Conservation (phyloP, 2,113 vertebrate species). For the Mellivora capensis region DNA sequence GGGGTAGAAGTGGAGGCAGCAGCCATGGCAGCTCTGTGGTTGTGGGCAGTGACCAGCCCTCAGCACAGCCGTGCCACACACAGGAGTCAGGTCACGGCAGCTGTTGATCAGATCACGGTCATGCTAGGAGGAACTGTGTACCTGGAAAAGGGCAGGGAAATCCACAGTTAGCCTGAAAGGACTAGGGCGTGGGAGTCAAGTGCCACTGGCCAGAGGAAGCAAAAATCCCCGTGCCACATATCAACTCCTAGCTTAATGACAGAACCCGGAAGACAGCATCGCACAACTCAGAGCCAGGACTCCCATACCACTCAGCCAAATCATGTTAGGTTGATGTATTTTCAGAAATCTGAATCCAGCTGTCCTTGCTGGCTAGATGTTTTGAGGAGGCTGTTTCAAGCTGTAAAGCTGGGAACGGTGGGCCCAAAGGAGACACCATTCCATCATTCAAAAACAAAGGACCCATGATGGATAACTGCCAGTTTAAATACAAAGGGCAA, state of each 20-base stretch:
- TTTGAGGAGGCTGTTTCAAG: background rate
- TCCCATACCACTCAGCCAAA: background rate
- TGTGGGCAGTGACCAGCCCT: background rate
- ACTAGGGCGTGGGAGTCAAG: background rate
- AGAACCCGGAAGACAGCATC: background rate
- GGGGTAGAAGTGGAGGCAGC: slow-evolving; percentile 65
- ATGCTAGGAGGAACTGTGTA: slow-evolving; percentile 73
- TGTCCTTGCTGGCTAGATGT: background rate
- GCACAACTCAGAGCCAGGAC: background rate
- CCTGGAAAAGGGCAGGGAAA: slow-evolving; percentile 65
- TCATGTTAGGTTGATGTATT: background rate
- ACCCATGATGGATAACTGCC: background rate
- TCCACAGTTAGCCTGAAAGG: background rate
- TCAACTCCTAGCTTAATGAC: background rate
- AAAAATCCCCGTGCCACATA: background rate
- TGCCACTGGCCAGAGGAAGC: background rate
- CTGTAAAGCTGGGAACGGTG: background rate
- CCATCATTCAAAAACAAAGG: background rate
- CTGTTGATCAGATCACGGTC: slow-evolving; percentile 72
- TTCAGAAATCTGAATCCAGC: background rate
- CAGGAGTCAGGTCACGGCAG: background rate
- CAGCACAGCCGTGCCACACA: background rate
- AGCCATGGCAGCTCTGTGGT: slow-evolving; percentile 71
- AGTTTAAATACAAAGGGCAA: background rate
- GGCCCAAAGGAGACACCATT: background rate